Base-by-base conservation (phyloP, 2,888 invertebrate genomes). In the Norana najaformis region DNA sequence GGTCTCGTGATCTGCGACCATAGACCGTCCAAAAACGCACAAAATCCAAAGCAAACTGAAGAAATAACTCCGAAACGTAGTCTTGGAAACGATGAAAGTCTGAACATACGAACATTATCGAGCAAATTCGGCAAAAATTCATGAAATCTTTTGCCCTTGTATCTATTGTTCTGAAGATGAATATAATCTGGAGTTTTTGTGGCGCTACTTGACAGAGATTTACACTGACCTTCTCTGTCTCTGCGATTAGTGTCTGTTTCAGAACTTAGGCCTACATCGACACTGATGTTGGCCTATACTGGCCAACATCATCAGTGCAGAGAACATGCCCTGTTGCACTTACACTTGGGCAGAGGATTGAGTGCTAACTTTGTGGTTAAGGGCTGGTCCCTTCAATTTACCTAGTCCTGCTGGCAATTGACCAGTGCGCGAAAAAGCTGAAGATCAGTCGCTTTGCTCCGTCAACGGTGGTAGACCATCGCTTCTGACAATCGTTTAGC, bases 241-340 rank as follows among this genome's bases (percentile, higher is more conserved):
- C 11, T 69, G 69, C 23, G 47, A n/a, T 47, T 23, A 69, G 30
- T 69, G 69, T 69, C 69, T 69, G 69, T 30, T 69, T n/a, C 30
- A 69, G 30, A 69, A 0, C 69, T 69, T 8, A 69, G 69, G 6
- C 41, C 47, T 23, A 69, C 69, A 69, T 30, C n/a, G 69, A n/a
- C n/a, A n/a, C n/a, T n/a, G n/a, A n/a, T n/a, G n/a, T n/a, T n/a
- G n/a, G n/a, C n/a, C n/a, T n/a, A n/a, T n/a, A n/a, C n/a, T 69
- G 69, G 69, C 69, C 69, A 69, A 69, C 69, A n/a, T 69, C 69
- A n/a, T 69, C 69, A 69, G n/a, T n/a, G 69, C 69, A 69, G 69
- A 69, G 69, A 69, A 69, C 69, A n/a, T n/a, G 69, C 69, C 5
- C 8, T 69, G 5, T n/a, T 8, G 69, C 69, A 8, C n/a, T n/a